A percentile compares a stretch with the other conserved stretches of the same genome.
phyloP scores from a whole-genome alignment of 2,888 invertebrate species.

The Schizaphis graminum region DNA sequence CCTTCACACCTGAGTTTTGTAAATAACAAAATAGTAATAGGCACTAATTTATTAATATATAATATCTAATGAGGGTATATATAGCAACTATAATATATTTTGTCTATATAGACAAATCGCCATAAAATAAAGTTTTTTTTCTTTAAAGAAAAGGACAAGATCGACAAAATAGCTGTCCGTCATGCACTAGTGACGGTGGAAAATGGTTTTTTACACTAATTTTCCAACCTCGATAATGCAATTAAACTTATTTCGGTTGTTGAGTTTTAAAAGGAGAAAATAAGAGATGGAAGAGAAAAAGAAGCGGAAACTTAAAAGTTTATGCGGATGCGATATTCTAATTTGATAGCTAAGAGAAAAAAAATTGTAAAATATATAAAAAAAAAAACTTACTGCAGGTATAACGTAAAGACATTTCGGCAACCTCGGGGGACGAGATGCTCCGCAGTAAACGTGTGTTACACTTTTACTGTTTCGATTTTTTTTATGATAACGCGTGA shows the following conservation, averaged over 20 bases:
- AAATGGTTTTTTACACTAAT: constrained; percentile 58
- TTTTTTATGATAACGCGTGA: constrained; percentile 57
- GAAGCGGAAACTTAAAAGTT: constrained; percentile 34
- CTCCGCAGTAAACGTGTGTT: constrained; percentile 19
- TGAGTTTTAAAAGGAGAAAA: constrained; percentile 9
- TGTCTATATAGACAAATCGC: not conserved
- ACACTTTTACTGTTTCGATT: constrained; percentile 52
- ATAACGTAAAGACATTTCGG: constrained; percentile 4
- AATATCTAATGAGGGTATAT: not conserved
- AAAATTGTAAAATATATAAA: constrained; percentile 44
- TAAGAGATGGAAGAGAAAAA: not conserved
- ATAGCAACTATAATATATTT: not conserved
- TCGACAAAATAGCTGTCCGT: constrained; percentile 34
- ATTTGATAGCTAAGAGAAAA: constrained; percentile 24
- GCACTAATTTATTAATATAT: not conserved
- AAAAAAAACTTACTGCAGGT: not conserved
- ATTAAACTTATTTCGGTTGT: constrained; percentile 55
- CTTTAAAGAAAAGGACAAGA: not conserved
- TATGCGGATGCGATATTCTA: constrained; percentile 12
- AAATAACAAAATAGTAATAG: not conserved
- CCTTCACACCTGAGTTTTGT: not conserved
- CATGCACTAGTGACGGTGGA: constrained; percentile 29
- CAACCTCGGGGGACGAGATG: constrained; percentile 18
- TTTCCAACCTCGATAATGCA: constrained; percentile 42
- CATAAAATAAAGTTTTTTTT: constrained; percentile 28